Evolutionary conservation across 2,888 invertebrate species (phyloP), one percentile per base, ranked within the genome.

Genomic region (Nymphalis polychloros): DNA sequence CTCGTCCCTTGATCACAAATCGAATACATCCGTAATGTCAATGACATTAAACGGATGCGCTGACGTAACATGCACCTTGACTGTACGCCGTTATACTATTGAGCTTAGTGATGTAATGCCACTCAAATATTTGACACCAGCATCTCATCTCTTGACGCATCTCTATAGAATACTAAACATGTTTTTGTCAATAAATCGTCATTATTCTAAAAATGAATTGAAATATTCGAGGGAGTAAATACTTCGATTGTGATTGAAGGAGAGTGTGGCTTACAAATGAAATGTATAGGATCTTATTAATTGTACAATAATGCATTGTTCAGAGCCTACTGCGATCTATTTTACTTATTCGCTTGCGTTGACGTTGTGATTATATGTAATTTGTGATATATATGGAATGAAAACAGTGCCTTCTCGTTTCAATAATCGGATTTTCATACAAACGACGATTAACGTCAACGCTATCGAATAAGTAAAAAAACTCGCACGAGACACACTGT

Each of bases 41-140:
- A 87, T 90, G 90, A 91, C 91, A 87, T 86, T 84, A 81, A 80
- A 82, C 86, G 85, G 86, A 87, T 88, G 84, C 83, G 76, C 81
- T 90, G 90, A 84, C 86, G 86, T 84, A 91, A 92, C 77, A 63
- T 79, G 81, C 89, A 91, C 89, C 90, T 91, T 90, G 90, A 90
- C 89, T 87, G 85, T 85, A 84, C 82, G 77, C 75, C 76, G 78
- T 79, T 81, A 78, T 75, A 77, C 75, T 77, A 85, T 87, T 85
- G 85, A 83, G 67, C 74, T 71, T 69, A 71, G 68, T 86, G 84
- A 87, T 83, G 86, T 86, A 88, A 88, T 68, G 59, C 41, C 70
- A 73, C 65, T 72, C 64, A 72, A 77, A 73, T 72, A 71, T 76
- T 76, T 72, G 69, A 78, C 71, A 73, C 68, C 73, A 74, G 73